These are phyloP conservation scores for Drosophila funebris DNA, from an alignment of 1,140 invertebrate genomes.

Conservation along the genomic window DNA sequence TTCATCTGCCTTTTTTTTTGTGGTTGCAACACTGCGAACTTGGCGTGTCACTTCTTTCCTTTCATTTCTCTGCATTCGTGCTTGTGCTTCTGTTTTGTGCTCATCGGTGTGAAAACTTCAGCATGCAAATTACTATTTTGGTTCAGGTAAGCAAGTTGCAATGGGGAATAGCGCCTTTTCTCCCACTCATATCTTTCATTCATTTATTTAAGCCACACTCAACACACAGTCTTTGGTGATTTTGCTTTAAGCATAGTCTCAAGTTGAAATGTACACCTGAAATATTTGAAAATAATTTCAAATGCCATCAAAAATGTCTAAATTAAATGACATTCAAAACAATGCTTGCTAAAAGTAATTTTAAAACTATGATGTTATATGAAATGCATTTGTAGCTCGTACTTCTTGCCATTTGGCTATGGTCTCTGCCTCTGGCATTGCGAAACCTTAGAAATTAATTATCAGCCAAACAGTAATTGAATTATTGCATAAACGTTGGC, in stretches of 20 bases:
- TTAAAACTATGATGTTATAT: neutral
- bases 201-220: conserved; percentile 29
- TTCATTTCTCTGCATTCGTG: neutral
- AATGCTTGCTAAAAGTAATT: no score
- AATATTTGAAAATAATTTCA: neutral
- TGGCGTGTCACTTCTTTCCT: conserved; percentile 17
- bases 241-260: neutral
- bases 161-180: neutral
- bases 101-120: conserved; percentile 60
- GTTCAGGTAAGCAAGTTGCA: conserved; percentile 8
- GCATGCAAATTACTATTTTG: conserved; percentile 64
- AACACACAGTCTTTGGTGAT: neutral
- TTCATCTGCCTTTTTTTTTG: conserved; percentile 22
- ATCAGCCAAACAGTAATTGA: conserved; percentile 44
- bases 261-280: neutral
- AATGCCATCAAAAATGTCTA: no score
- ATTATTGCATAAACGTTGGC: conserved; percentile 60
- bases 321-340: no score
- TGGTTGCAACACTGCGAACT: conserved; percentile 21
- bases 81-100: conserved; percentile 48
- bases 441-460: conserved; percentile 39
- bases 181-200: conserved; percentile 13
- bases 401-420: neutral
- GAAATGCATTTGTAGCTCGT: neutral
- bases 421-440: neutral